Percentiles rank a stretch among this genome's conserved stretches.
Conservation (phyloP, 2,797 vertebrate genomes). For the Spondyliosoma cantharus region DNA sequence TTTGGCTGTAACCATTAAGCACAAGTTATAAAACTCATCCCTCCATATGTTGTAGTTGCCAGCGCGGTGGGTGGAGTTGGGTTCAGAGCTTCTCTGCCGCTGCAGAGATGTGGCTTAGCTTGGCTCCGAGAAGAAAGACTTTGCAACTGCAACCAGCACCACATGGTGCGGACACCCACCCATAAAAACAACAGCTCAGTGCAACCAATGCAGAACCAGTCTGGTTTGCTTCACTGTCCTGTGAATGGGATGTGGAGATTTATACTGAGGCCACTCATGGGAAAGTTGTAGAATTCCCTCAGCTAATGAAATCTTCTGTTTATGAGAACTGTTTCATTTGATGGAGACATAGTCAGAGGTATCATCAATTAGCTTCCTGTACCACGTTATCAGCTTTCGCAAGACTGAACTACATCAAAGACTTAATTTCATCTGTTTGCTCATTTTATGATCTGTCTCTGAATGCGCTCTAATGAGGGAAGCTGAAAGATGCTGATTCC, state of each 20-base stretch:
- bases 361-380: constrained; percentile 27
- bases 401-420: constrained; percentile 52
- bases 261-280: constrained; percentile 7
- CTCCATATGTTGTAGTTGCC: constrained; percentile 47
- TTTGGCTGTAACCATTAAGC: constrained; percentile 40
- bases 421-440: constrained; percentile 48
- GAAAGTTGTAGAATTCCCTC: constrained; percentile 20
- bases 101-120: constrained; percentile 57
- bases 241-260: constrained; percentile 28
- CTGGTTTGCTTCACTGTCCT: constrained; percentile 32
- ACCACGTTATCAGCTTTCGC: constrained; percentile 36
- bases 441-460: constrained; percentile 48
- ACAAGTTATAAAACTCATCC: constrained; percentile 39
- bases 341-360: not conserved
- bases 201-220: constrained; percentile 6
- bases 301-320: constrained; percentile 1
- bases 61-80: constrained; percentile 53
- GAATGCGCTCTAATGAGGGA: constrained; percentile 52
- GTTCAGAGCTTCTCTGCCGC: constrained; percentile 28
- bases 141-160: constrained; percentile 59
- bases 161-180: constrained; percentile 58
- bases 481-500: constrained; percentile 38
- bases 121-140: constrained; percentile 66
- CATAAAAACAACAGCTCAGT: constrained; percentile 59
- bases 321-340: constrained; percentile 2